These are phyloP conservation scores for Helicoverpa armigera DNA, from an alignment of 1,140 invertebrate genomes.

Conservation along the genomic window DNA sequence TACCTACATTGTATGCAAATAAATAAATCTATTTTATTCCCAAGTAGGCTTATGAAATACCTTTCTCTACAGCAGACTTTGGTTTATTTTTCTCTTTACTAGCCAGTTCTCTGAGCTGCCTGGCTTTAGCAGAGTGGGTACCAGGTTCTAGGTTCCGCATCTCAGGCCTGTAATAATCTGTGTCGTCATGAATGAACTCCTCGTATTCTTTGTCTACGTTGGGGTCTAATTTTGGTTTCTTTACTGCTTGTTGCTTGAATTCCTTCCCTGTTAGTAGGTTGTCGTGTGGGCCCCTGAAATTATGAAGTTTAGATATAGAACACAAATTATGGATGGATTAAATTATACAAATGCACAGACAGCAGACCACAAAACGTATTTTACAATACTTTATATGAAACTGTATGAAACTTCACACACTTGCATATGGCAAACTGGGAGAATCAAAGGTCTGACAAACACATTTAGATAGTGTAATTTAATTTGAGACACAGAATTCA, in stretches of 20 bases:
- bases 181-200: slow-evolving; percentile 79
- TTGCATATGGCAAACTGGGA: too few species aligned
- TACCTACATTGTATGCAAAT: too few species aligned
- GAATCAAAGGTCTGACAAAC: too few species aligned
- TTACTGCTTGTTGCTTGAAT: slow-evolving; percentile 58
- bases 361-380: too few species aligned
- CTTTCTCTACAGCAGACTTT: slow-evolving; percentile 58
- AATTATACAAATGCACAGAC: too few species aligned
- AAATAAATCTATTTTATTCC: too few species aligned
- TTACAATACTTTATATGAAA: too few species aligned
- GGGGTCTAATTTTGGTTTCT: slow-evolving; percentile 64
- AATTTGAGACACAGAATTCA: neutral
- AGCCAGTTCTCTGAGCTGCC: neutral
- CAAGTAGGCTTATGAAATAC: slow-evolving; percentile 45
- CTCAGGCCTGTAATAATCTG: slow-evolving; percentile 74
- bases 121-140: slow-evolving; percentile 48
- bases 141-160: slow-evolving; percentile 31
- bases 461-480: neutral
- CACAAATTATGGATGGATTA: too few species aligned
- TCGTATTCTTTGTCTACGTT: slow-evolving; percentile 63
- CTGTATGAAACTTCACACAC: too few species aligned
- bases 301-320: neutral
- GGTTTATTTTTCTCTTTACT: slow-evolving; percentile 50
- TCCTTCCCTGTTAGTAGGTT: slow-evolving; percentile 59
- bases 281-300: slow-evolving; percentile 62